Base-by-base conservation (phyloP, 2,113 vertebrate species). In the Clarias batrachus region DNA sequence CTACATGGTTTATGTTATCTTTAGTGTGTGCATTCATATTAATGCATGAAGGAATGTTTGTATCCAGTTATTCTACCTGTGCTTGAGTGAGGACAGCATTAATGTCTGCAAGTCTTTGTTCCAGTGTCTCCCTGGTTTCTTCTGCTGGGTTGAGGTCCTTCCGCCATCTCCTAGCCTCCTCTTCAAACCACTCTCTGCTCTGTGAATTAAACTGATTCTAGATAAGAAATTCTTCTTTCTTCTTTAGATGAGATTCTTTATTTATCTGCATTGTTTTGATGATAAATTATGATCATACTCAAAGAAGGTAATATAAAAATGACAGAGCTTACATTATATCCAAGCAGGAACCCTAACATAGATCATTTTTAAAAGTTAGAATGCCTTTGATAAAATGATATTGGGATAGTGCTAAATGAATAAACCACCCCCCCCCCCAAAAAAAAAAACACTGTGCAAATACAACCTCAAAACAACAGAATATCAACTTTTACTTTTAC, bases 111-210 rank as follows among this genome's bases (percentile, higher is more conserved):
- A 94, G 56, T 0, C 90, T 89, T 81, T 90, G 90, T 91, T 95
- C 94, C 30, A 92, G 86, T 13, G 41, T 79, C 56, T 94, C 54
- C 6, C 91, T 81, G 37, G 91, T 90, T 57, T 94, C 89, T 0
- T 94, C 93, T 70, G 85, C 83, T 0, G 92, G 59, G 11, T 89
- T 92, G 84, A 94, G 93, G 14, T 92, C 93, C 66, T 88, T 93
- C 87, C 97, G 93, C 86, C 78, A 88, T 0, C 65, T 88, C 0
- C 93, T 95, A 0, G 96, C 96, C 83, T 96, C 96, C 68, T 88
- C 88, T 0, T 93, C 95, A 91, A 98, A 95, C 97, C 97, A 98
- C 62, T 87, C 48, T 2, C 93, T 95, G 83, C 95, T 93, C 97
- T 98, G 91, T 41, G 87, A 87, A 33, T 83, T 11, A 89, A 54